A percentile compares a stretch with the other conserved stretches of the same genome.
Conservation (phyloP, 2,888 invertebrate genomes). For the Paralinhomoeus sp. region DNA sequence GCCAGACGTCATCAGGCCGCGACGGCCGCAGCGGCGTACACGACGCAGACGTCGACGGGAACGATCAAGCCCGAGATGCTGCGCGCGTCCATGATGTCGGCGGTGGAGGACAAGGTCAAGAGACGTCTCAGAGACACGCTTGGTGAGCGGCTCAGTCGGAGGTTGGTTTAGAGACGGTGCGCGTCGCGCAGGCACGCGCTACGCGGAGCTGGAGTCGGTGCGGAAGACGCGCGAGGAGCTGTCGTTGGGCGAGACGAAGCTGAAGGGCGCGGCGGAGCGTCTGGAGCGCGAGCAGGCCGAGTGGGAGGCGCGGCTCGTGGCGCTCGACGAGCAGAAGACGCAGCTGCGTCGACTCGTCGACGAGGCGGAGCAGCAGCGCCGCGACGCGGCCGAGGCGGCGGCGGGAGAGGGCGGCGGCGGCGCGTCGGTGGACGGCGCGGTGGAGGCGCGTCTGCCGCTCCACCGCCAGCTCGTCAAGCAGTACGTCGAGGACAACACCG, state of each 20-base stretch:
- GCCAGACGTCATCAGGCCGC: too few relatives aligned
- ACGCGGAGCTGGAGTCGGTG: constrained; percentile 64
- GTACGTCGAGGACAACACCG: constrained; percentile 88
- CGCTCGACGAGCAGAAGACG: neutral
- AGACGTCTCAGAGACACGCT: constrained; percentile 65
- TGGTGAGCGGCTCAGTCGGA: constrained; percentile 37
- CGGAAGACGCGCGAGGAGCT: constrained; percentile 64
- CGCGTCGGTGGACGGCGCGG: constrained; percentile 62
- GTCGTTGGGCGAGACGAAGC: constrained; percentile 30
- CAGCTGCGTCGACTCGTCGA: neutral
- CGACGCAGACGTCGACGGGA: too few relatives aligned
- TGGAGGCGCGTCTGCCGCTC: constrained; percentile 9
- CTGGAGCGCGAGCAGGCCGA: constrained; percentile 14
- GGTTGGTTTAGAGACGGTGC: neutral
- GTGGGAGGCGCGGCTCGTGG: constrained; percentile 7
- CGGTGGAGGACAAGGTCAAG: constrained; percentile 76
- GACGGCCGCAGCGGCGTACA: too few relatives aligned
- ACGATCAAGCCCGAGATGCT: constrained; percentile 90
- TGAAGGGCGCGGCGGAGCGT: constrained; percentile 14
- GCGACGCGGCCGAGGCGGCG: constrained; percentile 63
- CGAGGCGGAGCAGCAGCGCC: constrained; percentile 29
- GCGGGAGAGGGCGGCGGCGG: constrained; percentile 40
- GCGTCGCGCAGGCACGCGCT: constrained; percentile 12
- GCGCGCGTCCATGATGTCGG: constrained; percentile 68
- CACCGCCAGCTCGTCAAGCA: constrained; percentile 2